Percentiles rank a stretch among this genome's conserved stretches.
phyloP scores from a whole-genome alignment of 2,113 vertebrate species.

The Catharus minimus region DNA sequence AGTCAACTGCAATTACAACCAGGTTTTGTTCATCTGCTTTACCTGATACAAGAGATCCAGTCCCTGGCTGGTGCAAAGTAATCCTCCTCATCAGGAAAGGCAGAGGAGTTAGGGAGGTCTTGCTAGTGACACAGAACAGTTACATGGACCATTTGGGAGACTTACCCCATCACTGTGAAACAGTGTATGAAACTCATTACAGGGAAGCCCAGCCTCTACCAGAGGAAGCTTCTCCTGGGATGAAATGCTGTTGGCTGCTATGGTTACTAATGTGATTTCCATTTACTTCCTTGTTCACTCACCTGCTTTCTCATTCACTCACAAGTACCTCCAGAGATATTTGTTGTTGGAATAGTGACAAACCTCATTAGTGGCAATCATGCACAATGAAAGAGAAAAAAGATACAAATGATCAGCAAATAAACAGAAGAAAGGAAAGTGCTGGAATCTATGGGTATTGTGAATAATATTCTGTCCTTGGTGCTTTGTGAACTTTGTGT shows the following conservation, averaged over 20 bases:
- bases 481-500: slow-evolving; percentile 6
- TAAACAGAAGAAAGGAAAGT: neutral
- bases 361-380: neutral
- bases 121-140: neutral
- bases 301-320: slow-evolving; percentile 29
- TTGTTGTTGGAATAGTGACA: slow-evolving; percentile 10
- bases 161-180: neutral
- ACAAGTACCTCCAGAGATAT: neutral
- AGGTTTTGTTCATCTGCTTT: neutral
- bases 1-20: neutral
- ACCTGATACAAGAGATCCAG: neutral
- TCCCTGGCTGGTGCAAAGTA: neutral
- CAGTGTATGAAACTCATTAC: neutral
- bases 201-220: neutral
- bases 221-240: neutral
- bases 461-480: slow-evolving; percentile 10
- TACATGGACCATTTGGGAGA: neutral
- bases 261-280: slow-evolving; percentile 49
- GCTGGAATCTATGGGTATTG: neutral
- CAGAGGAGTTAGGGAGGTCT: neutral
- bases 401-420: neutral
- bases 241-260: slow-evolving; percentile 33
- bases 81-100: neutral
- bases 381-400: neutral
- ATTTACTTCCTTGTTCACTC: neutral